These are phyloP conservation scores for Pogonocichla stellata DNA, from an alignment of 2,113 vertebrate genomes.

Conservation along the genomic window DNA sequence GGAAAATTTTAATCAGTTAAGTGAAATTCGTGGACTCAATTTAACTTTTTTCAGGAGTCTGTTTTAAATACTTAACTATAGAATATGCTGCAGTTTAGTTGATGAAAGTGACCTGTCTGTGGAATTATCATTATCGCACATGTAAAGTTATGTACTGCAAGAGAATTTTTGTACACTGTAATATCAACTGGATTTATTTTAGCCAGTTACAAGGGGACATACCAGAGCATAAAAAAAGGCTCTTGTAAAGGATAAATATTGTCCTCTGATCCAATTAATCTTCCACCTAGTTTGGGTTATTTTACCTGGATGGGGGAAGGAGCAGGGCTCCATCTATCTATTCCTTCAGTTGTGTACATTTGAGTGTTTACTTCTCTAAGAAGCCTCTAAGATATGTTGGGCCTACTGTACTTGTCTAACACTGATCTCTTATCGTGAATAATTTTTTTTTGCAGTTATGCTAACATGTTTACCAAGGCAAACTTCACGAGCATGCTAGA, in stretches of 20 bases:
- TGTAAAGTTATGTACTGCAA: neutral
- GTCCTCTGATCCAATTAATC: neutral
- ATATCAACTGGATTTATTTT: neutral
- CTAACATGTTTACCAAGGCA: neutral
- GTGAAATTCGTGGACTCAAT: neutral
- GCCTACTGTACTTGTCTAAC: neutral
- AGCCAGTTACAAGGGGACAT: neutral
- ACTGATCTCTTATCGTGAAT: neutral
- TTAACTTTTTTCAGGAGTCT: neutral
- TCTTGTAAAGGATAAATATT: neutral
- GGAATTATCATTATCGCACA: neutral
- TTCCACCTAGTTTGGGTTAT: neutral
- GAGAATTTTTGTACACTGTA: neutral
- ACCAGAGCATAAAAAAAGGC: neutral
- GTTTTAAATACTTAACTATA: neutral
- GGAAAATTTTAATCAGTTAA: conserved; percentile 27
- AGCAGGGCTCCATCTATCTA: neutral
- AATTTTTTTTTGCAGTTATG: neutral
- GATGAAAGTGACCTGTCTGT: neutral
- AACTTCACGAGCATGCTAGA: neutral
- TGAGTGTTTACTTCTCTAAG: neutral
- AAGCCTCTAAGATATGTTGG: neutral
- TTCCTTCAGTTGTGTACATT: neutral
- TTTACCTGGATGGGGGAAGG: neutral
- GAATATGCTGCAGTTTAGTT: neutral